phyloP scores from a whole-genome alignment of 2,113 vertebrate genomes.

The Anguilla japonica region DNA sequence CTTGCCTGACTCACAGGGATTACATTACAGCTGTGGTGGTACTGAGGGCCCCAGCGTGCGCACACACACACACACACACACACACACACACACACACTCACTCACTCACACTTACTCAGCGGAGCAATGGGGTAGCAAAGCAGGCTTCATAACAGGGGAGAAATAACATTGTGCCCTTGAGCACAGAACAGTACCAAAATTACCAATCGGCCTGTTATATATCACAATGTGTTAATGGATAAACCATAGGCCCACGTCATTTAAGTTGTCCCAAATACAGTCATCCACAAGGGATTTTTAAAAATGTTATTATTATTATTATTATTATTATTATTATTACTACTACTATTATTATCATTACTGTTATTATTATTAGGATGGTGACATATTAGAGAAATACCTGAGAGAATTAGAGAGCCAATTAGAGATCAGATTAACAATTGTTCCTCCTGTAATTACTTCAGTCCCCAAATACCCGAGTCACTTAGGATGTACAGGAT shows the following conservation, averaged over 20 bases:
- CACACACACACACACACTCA: not conserved
- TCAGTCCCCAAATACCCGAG: too few species aligned
- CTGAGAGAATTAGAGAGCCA: too few species aligned
- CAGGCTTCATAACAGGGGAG: not conserved
- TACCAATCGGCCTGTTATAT: not conserved
- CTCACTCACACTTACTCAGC: not conserved
- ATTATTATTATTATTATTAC: too few species aligned
- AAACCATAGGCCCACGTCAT: not conserved
- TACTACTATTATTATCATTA: too few species aligned
- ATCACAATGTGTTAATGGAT: too few species aligned
- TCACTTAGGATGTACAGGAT: too few species aligned
- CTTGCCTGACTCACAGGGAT: not conserved
- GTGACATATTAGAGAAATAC: too few species aligned
- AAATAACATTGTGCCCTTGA: not conserved
- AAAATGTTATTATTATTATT: too few species aligned
- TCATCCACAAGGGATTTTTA: not conserved
- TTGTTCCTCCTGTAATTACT: too few species aligned
- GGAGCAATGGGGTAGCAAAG: not conserved
- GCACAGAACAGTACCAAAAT: not conserved
- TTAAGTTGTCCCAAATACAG: not conserved
- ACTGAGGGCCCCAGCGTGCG: not conserved
- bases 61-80: not conserved
- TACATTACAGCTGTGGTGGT: not conserved
- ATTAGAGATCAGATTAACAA: too few species aligned
- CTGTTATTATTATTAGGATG: too few species aligned